These are phyloP conservation scores for Valencia hispanica DNA, from an alignment of 2,797 vertebrate species.

Conservation along the genomic window DNA sequence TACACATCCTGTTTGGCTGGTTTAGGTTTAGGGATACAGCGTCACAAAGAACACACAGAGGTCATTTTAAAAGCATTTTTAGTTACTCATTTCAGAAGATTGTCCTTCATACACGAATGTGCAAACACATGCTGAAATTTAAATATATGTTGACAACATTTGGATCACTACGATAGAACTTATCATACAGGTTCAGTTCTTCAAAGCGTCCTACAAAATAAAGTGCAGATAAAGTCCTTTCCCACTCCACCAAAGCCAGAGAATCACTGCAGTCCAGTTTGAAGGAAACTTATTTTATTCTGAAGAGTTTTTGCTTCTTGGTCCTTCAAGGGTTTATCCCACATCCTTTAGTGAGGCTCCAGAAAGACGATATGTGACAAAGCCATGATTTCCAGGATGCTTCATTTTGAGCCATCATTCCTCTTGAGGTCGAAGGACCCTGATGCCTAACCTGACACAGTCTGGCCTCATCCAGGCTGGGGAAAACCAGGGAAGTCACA, in stretches of 20 bases:
- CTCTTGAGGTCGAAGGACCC: neutral
- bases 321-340: conserved; percentile 19
- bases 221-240: conserved; percentile 38
- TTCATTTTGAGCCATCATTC: neutral
- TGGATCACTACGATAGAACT: conserved; percentile 15
- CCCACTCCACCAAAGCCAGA: conserved; percentile 16
- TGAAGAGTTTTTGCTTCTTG: neutral
- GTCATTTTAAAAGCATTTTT: conserved; percentile 32
- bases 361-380: neutral
- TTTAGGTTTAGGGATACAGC: conserved; percentile 32
- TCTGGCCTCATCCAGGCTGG: rapidly evolving
- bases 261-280: conserved; percentile 5
- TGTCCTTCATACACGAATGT: neutral
- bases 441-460: no score
- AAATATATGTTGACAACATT: conserved; percentile 8
- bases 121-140: conserved; percentile 6
- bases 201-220: conserved; percentile 3
- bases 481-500: conserved; percentile 11
- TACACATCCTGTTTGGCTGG: conserved; percentile 54
- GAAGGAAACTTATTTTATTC: conserved; percentile 4
- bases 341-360: conserved; percentile 13
- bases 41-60: conserved; percentile 10
- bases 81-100: neutral
- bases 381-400: neutral
- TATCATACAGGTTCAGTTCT: neutral